Conservation (phyloP, 1,140 invertebrate species). For the Dinothrombium tinctorium region DNA sequence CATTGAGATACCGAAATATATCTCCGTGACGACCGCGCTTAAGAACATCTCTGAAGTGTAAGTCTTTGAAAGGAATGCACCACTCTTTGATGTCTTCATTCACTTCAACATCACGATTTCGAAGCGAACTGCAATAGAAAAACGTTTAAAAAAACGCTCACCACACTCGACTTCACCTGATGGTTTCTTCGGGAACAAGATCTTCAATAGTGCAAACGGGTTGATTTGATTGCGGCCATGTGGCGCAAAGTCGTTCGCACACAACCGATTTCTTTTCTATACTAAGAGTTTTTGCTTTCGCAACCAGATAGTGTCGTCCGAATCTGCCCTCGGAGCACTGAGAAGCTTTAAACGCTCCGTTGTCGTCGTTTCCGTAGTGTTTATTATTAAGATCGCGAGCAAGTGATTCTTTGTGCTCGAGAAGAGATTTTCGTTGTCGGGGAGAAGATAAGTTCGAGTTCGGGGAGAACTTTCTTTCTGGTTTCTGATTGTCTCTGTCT, state of each 20-base stretch:
- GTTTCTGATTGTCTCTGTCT: background rate
- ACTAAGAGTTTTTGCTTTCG: background rate
- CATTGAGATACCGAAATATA: background rate
- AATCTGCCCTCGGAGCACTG: background rate
- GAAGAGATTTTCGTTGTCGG: no score
- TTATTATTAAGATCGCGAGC: background rate
- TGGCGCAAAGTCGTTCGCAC: background rate
- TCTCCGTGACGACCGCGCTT: background rate
- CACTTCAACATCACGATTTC: background rate
- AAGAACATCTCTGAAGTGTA: background rate
- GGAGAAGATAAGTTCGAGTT: no score
- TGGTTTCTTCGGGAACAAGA: background rate
- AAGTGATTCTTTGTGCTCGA: background rate
- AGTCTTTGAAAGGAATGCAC: background rate
- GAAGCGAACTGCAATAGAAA: background rate
- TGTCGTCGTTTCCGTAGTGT: background rate
- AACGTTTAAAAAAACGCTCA: background rate
- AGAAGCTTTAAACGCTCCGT: background rate
- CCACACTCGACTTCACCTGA: background rate
- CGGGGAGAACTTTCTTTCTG: no score
- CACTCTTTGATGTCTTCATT: slow-evolving; percentile 2
- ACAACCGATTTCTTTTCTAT: background rate
- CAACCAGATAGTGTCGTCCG: background rate
- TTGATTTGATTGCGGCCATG: background rate
- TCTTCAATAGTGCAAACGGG: background rate